Evolutionary conservation across 2,797 vertebrate species (phyloP), one percentile per base, ranked within the genome.

Genomic region (Eulemur coronatus): DNA sequence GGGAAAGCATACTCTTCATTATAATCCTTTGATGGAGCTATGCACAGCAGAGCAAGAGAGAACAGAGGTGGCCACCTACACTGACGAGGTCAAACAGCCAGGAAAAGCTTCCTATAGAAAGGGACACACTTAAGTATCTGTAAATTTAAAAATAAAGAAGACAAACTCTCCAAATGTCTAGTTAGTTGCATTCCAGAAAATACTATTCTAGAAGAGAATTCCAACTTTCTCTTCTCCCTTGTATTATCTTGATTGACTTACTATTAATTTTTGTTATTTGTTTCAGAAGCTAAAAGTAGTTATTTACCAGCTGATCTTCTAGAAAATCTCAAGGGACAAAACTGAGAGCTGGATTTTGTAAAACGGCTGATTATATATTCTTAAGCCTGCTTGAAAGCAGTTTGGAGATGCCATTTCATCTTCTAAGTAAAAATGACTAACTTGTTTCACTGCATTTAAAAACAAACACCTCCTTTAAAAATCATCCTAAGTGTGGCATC

Each of bases 281-380:
- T 94, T 91, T 96, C 72, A 75, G 78, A 78, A 30, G 4, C 18
- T 38, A 69, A 84, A 92, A 80, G 24, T 92, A 87, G 92, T 73
- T 95, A 76, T 91, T 88, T 92, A 76, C n/a, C 10, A 28, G 50
- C 13, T 81, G n/a, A 76, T 81, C 8, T 82, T 26, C 24, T 84
- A 18, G 24, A 94, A 85, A 67, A 35, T 89, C 30, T 92, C 30
- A n/a, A 35, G 26, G 91, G 61, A 33, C 28, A 84, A 72, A 84
- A 50, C 13, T 13, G 7, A 95, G 79, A 43, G 41, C 22, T 87
- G 48, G 17, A 15, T 84, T 91, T 81, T 78, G 5, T 14, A 63
- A 89, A 94, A 43, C 0, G 20, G 28, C 55, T 81, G 35, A 75
- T 73, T 73, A 52, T 50, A 41, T 73, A 92, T 86, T 92, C 20